Conservation (phyloP, 2,797 vertebrate genomes). For the Rachycentron canadum region DNA sequence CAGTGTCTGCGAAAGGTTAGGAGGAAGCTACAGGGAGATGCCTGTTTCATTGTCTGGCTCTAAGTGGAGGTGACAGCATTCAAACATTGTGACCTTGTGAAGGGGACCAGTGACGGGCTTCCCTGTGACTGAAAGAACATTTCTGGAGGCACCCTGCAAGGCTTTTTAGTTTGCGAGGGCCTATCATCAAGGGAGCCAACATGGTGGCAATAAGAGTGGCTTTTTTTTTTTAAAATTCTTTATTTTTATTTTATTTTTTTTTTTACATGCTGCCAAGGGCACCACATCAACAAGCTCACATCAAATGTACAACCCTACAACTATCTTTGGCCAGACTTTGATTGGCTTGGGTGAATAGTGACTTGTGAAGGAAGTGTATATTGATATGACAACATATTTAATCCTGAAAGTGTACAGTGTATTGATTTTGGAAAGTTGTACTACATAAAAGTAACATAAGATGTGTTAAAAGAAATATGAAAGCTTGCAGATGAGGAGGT, state of each 20-base stretch:
- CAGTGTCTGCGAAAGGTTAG: constrained; percentile 33
- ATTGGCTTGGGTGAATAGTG: constrained; percentile 34
- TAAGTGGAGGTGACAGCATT: constrained; percentile 87
- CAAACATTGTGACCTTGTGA: constrained; percentile 76
- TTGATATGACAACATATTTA: constrained; percentile 69
- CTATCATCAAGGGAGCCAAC: constrained; percentile 71
- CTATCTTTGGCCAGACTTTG: constrained; percentile 30
- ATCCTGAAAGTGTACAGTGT: constrained; percentile 62
- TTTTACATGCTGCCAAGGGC: constrained; percentile 16
- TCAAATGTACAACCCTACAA: constrained; percentile 25
- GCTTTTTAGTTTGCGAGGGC: constrained; percentile 77
- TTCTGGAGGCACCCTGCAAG: constrained; percentile 88
- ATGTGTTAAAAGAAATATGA: constrained; percentile 74
- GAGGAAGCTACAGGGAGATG: constrained; percentile 58
- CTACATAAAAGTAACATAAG: constrained; percentile 74
- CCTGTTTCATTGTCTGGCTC: constrained; percentile 53
- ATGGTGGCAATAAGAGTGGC: constrained; percentile 53
- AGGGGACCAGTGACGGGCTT: constrained; percentile 64
- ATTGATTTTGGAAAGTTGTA: constrained; percentile 77
- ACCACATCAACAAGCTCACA: constrained; percentile 43
- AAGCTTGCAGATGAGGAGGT: constrained; percentile 63
- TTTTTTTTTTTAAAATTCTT: constrained; percentile 17
- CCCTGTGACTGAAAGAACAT: constrained; percentile 83
- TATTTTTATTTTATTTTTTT: too few species aligned
- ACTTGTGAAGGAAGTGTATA: constrained; percentile 63